Evolutionary conservation across 2,797 vertebrate species (phyloP).

Genomic region (Intellagama lesueurii): DNA sequence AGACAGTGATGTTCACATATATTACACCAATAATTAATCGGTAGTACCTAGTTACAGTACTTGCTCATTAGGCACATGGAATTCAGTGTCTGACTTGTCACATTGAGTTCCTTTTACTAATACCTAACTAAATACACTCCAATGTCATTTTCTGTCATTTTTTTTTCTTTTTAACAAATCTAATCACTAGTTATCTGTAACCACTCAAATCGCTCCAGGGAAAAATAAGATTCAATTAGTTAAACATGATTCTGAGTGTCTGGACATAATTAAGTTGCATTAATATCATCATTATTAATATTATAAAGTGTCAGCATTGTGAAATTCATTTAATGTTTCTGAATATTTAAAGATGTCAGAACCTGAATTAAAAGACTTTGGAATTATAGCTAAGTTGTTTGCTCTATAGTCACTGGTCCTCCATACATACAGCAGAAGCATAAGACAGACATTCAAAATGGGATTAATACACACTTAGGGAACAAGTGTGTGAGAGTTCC

Average conservation of each 20-base stretch:
- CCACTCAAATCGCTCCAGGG: slow-evolving; percentile 27
- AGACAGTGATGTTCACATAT: neutral
- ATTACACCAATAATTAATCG: neutral
- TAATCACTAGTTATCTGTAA: slow-evolving; percentile 40
- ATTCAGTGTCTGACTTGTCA: neutral
- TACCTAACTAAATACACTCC: neutral
- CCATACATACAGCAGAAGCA: neutral
- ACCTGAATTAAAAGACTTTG: slow-evolving; percentile 34
- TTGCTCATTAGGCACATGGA: neutral
- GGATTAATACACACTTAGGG: too few relatives aligned
- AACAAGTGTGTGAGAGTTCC: too few relatives aligned
- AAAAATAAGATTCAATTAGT: slow-evolving; percentile 44
- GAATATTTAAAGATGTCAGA: slow-evolving; percentile 37
- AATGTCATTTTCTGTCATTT: slow-evolving; percentile 5
- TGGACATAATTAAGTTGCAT: slow-evolving; percentile 29
- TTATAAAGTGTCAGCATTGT: slow-evolving; percentile 41
- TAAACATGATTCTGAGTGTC: slow-evolving; percentile 41
- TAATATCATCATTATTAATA: slow-evolving; percentile 49
- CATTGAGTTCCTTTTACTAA: slow-evolving; percentile 6
- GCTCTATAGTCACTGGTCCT: neutral
- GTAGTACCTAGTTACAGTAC: neutral
- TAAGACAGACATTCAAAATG: too few relatives aligned
- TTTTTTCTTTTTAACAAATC: neutral
- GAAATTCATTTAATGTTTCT: slow-evolving; percentile 41
- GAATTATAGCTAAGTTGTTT: slow-evolving; percentile 47